Evolutionary conservation across 2,888 invertebrate genomes (phyloP).

Genomic region (Aplocera efformata): DNA sequence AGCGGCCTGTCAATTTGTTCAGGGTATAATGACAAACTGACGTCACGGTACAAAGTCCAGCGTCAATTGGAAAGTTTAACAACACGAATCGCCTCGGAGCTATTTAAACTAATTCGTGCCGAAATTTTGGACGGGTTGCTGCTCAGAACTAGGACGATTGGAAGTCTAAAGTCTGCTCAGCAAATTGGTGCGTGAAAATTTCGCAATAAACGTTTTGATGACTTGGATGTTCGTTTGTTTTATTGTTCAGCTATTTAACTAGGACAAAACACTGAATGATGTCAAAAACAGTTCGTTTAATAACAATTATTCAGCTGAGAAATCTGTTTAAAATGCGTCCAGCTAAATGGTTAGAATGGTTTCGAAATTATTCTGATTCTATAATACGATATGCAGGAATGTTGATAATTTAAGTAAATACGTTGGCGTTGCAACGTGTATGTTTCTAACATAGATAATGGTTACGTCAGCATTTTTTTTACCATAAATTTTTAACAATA

Average conservation of each 20-base stretch:
- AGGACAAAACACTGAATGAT: constrained; percentile 7
- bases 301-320: no score
- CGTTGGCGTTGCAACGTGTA: no score
- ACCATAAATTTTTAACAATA: no score
- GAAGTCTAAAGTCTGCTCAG: constrained; percentile 14
- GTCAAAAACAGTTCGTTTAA: no score
- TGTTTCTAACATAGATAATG: no score
- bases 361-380: no score
- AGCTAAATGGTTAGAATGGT: no score
- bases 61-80: constrained; percentile 61
- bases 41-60: constrained; percentile 58
- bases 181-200: constrained; percentile 7
- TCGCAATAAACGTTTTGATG: constrained; percentile 9
- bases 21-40: constrained; percentile 57
- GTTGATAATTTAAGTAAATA: no score
- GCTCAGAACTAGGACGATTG: constrained; percentile 10
- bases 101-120: constrained; percentile 24
- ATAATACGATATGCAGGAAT: no score
- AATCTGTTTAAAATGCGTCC: no score
- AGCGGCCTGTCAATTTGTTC: constrained; percentile 4
- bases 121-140: constrained; percentile 12
- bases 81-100: constrained; percentile 34
- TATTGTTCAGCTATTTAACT: constrained; percentile 17
- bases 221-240: background rate
- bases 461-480: no score